These are phyloP conservation scores for Amphipyra berbera DNA, from an alignment of 2,888 invertebrate species.

Conservation along the genomic window DNA sequence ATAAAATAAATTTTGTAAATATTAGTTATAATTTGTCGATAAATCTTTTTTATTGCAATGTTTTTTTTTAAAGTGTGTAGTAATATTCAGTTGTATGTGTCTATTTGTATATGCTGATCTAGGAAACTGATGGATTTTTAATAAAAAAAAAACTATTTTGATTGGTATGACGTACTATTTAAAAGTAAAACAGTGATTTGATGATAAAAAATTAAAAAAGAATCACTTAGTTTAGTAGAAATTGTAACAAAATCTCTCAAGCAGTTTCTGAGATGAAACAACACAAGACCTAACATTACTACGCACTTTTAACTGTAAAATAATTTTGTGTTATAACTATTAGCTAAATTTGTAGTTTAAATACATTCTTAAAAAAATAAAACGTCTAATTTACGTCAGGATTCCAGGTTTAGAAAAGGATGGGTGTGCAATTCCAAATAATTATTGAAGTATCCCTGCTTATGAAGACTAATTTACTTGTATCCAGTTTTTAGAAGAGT, in stretches of 20 bases:
- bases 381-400: constrained; percentile 38
- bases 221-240: background rate
- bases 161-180: background rate
- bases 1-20: constrained; percentile 44
- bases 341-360: constrained; percentile 58
- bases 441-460: background rate
- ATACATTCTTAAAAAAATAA: constrained; percentile 29
- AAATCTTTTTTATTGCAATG: constrained; percentile 24
- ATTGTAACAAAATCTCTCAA: constrained; percentile 3
- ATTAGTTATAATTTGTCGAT: constrained; percentile 28
- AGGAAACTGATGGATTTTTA: background rate
- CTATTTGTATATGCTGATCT: constrained; percentile 17
- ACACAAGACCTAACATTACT: constrained; percentile 11
- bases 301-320: constrained; percentile 45
- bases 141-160: background rate
- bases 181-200: background rate
- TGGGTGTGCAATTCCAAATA: constrained; percentile 19
- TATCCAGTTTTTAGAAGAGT: too few relatives aligned
- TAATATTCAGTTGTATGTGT: background rate
- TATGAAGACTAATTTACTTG: background rate
- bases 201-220: background rate
- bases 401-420: constrained; percentile 18
- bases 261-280: constrained; percentile 20
- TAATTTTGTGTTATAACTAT: constrained; percentile 50
- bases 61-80: constrained; percentile 36